Conservation (phyloP, 2,113 vertebrate genomes). For the Actenoides hombroni region DNA sequence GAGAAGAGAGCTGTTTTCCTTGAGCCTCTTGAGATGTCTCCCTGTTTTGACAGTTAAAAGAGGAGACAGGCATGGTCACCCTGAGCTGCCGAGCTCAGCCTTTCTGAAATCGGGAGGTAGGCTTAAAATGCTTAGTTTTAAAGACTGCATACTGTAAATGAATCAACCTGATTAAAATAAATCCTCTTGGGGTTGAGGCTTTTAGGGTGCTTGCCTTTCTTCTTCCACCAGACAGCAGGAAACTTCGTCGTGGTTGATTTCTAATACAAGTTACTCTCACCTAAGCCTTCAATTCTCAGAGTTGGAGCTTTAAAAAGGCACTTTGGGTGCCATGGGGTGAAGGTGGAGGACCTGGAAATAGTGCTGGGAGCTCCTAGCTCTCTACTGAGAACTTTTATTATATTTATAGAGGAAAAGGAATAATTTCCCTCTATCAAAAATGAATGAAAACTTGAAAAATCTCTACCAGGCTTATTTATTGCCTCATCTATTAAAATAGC, state of each 20-base stretch:
- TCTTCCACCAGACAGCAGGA: neutral
- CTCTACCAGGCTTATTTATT: conserved; percentile 47
- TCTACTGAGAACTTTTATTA: neutral
- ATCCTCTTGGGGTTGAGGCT: neutral
- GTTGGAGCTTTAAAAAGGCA: neutral
- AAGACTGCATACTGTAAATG: neutral
- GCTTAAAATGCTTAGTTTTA: neutral
- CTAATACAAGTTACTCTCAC: neutral
- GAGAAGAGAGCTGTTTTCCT: neutral
- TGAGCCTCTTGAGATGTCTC: neutral
- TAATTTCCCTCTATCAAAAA: conserved; percentile 49
- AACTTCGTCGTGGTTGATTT: neutral
- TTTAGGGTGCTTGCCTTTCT: neutral
- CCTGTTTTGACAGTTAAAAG: neutral
- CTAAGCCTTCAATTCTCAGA: neutral
- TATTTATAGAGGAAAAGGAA: neutral
- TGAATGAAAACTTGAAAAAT: conserved; percentile 47
- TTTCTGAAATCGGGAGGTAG: neutral
- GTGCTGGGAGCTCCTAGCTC: neutral
- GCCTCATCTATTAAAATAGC: conserved; percentile 48
- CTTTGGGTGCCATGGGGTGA: neutral
- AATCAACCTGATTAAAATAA: neutral
- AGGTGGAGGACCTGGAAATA: neutral
- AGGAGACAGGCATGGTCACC: neutral
- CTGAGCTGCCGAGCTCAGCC: fast-evolving